Base-by-base conservation (phyloP, 1,140 invertebrate species). In the Physella acuta region DNA sequence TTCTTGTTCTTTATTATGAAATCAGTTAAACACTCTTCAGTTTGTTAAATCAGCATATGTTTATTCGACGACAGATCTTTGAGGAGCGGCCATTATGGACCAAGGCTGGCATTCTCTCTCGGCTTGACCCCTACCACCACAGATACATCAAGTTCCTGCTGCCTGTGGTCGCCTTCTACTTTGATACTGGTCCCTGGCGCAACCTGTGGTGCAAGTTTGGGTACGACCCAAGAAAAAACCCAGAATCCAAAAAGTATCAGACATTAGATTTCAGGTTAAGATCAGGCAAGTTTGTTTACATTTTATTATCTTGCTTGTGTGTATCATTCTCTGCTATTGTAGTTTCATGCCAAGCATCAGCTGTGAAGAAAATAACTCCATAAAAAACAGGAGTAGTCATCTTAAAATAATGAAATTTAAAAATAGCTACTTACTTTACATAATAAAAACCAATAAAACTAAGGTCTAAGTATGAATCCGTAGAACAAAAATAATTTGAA, bases 121-220 rank as follows among this genome's bases (percentile, higher is more conserved):
- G 90, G 37, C 87, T 89, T 26, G 69, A 75, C 16, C 52, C 66
- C 17, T 66, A 88, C 34, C 5, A 68, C 2, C 28, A 39, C 2
- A 1, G 16, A 2, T 33, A 64, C 36, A 79, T 95, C 0, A 95
- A 93, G 84, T 88, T 90, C 76, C 87, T 96, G 39, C 84, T 97
- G 51, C 93, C 94, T 0, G 88, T 89, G 33, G 83, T 93, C 0
- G 92, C 93, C 0, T 93, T 93, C 82, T 94, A 94, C 81, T 93
- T 91, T 82, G 87, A 88, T 17, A 92, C 89, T 74, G 95, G 95
- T 0, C 95, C 95, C 0, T 98, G 94, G 93, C 87, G 93, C 65
- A 89, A 90, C 56, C 88, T 92, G 79, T 97, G 94, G 91, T 90
- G 93, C 0, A 89, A 87, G 79, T 90, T 91, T 77, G 94, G 93